Evolutionary conservation across 2,113 vertebrate genomes (phyloP).

Genomic region (Podarcis muralis): DNA sequence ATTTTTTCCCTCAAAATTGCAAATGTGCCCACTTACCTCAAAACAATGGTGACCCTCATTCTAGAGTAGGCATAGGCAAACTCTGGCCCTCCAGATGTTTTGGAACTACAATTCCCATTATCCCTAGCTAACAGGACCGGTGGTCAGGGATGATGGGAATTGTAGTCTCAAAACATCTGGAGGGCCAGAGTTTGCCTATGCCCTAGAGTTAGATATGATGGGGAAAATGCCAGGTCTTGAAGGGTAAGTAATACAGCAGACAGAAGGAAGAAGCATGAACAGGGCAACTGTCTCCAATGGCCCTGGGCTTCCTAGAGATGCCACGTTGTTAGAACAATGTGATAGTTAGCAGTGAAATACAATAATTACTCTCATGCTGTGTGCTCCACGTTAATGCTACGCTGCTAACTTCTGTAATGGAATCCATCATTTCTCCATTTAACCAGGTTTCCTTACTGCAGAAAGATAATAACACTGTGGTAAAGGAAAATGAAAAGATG

Average conservation of each 20-base stretch:
- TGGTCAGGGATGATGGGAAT: too few relatives aligned
- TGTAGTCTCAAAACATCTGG: too few relatives aligned
- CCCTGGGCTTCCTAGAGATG: neutral
- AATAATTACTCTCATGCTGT: neutral
- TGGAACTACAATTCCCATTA: too few relatives aligned
- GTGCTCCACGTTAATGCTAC: neutral
- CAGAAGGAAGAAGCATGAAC: neutral
- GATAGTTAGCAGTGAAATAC: neutral
- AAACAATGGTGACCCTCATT: neutral
- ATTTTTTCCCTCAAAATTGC: too few relatives aligned
- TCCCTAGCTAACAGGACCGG: too few relatives aligned
- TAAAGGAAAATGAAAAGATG: neutral
- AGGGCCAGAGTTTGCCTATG: too few relatives aligned
- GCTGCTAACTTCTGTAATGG: neutral
- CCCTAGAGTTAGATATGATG: neutral
- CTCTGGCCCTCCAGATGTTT: too few relatives aligned
- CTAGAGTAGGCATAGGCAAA: too few relatives aligned
- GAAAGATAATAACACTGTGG: neutral
- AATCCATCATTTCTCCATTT: neutral
- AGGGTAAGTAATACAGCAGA: neutral
- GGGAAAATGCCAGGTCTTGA: neutral
- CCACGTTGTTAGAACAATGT: neutral
- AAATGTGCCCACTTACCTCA: too few relatives aligned
- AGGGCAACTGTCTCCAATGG: neutral
- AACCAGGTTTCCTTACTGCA: neutral